These are phyloP conservation scores for Plecturocebus donacophilus DNA, from an alignment of 2,113 vertebrate species.

Conservation along the genomic window DNA sequence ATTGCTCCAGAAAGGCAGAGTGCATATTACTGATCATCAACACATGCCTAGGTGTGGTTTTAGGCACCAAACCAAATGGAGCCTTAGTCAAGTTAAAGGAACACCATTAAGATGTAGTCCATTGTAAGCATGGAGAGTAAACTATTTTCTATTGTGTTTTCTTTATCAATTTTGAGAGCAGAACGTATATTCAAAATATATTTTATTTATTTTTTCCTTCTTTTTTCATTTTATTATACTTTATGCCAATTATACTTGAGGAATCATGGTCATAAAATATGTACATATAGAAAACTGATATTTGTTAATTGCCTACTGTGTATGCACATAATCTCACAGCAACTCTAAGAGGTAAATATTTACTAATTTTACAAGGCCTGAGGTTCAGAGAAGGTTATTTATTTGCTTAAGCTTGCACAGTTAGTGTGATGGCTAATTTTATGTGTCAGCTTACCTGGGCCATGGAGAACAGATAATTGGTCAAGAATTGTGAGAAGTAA, in stretches of 20 bases:
- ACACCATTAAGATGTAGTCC: background rate
- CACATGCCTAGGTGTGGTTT: background rate
- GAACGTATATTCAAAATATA: background rate
- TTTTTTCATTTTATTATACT: conserved; percentile 8
- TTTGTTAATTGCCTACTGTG: background rate
- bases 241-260: background rate
- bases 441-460: background rate
- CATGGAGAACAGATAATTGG: background rate
- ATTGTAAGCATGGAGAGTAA: background rate
- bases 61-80: background rate
- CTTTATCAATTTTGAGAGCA: background rate
- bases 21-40: background rate
- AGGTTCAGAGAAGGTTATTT: background rate
- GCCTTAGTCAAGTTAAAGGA: conserved; percentile 22
- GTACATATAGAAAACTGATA: background rate
- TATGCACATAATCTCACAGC: background rate
- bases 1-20: background rate
- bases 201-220: background rate
- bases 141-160: background rate
- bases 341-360: background rate
- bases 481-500: background rate
- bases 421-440: background rate
- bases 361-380: background rate
- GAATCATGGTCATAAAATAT: background rate
- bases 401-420: background rate